These are phyloP conservation scores for Barnardius zonarius DNA, from an alignment of 2,113 vertebrate species.

Conservation along the genomic window DNA sequence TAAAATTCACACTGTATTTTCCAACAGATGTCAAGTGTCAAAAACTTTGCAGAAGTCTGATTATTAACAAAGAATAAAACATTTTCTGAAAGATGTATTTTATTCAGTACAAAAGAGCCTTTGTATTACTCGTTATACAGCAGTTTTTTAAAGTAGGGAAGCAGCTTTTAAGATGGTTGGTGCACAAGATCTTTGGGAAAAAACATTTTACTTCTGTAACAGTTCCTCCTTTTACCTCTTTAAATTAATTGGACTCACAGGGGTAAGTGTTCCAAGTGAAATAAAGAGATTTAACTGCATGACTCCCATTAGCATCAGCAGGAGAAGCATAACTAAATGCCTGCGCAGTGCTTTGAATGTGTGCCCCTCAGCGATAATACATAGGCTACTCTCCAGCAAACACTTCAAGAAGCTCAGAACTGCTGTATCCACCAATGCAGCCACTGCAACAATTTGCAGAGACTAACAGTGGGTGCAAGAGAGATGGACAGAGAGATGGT, in stretches of 20 bases:
- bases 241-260: slow-evolving; percentile 33
- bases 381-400: background rate
- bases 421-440: background rate
- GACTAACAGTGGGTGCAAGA: background rate
- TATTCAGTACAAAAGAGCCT: slow-evolving; percentile 7
- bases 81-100: slow-evolving; percentile 9
- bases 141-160: background rate
- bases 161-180: background rate
- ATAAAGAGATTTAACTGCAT: slow-evolving; percentile 48
- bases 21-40: background rate
- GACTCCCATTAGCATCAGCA: slow-evolving; percentile 58
- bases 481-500: background rate
- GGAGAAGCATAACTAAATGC: slow-evolving; percentile 37
- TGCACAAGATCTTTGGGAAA: background rate
- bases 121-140: background rate
- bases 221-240: slow-evolving; percentile 29
- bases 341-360: background rate
- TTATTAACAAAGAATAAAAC: background rate
- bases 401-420: background rate
- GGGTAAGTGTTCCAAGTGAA: slow-evolving; percentile 30
- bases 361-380: background rate
- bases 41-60: background rate
- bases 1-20: background rate
- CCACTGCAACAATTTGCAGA: background rate
- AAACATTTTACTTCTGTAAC: background rate